phyloP scores from a whole-genome alignment of 92 coral and sea anemone species.

The Isaurus tuberculatus region DNA sequence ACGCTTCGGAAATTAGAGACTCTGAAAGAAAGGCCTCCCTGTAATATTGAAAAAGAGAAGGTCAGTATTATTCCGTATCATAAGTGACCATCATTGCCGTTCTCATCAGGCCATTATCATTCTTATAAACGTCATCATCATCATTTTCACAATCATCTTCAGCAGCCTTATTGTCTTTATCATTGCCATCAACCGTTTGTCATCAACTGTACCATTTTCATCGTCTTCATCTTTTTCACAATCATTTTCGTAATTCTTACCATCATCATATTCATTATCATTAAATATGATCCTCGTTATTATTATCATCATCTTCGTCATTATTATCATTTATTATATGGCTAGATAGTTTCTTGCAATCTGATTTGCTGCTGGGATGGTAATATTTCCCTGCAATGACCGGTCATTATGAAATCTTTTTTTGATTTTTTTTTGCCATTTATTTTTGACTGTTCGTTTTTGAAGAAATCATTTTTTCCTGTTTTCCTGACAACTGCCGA shows the following conservation, averaged over 20 bases:
- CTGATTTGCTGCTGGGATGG: too few species aligned
- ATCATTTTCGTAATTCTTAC: too few species aligned
- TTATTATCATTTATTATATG: too few species aligned
- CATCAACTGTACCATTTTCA: background rate
- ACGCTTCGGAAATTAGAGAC: conserved; percentile 54
- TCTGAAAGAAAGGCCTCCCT: conserved; percentile 47
- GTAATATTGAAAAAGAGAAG: background rate
- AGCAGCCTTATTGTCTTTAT: background rate
- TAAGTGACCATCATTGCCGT: background rate
- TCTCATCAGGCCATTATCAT: background rate
- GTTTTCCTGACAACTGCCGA: too few species aligned
- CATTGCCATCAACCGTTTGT: background rate
- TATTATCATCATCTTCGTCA: too few species aligned
- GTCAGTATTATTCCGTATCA: background rate
- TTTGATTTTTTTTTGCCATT: too few species aligned
- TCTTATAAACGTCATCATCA: background rate
- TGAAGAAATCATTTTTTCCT: too few species aligned
- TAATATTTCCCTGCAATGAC: too few species aligned
- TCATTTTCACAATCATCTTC: background rate
- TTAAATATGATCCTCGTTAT: too few species aligned
- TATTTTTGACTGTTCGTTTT: too few species aligned
- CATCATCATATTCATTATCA: background rate
- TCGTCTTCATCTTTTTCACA: background rate
- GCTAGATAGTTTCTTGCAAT: too few species aligned
- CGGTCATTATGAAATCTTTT: too few species aligned